Conservation (phyloP, 2,797 vertebrate genomes). For the Oreonectes daqikongensis region DNA sequence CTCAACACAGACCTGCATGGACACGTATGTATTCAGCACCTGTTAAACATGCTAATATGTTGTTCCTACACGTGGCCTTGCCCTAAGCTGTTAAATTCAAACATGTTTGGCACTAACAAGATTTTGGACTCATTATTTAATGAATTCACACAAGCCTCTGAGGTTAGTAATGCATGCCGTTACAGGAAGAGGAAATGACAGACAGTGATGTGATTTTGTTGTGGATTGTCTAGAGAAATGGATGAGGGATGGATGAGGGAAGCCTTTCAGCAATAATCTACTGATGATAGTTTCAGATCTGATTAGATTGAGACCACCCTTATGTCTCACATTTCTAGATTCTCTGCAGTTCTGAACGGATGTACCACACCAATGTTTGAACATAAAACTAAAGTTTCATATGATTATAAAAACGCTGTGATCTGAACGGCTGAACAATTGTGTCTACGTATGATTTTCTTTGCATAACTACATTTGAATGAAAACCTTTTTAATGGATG, state of each 20-base stretch:
- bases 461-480: no score
- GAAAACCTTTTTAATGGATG: no score
- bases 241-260: not conserved
- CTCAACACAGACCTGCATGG: constrained; percentile 96
- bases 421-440: not conserved
- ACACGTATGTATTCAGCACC: constrained; percentile 82
- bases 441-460: not conserved
- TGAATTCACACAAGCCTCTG: not conserved
- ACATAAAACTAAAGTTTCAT: not conserved
- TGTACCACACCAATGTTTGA: not conserved
- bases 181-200: constrained; percentile 42
- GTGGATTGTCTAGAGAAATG: constrained; percentile 22
- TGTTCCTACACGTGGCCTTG: not conserved
- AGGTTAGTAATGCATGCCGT: constrained; percentile 22
- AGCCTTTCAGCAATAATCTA: constrained; percentile 24
- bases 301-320: constrained; percentile 19
- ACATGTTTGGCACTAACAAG: no score
- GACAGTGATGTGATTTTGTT: constrained; percentile 36
- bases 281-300: constrained; percentile 31
- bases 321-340: not conserved
- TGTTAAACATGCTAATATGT: not conserved
- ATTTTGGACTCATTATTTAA: constrained; percentile 1
- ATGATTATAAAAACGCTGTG: not conserved
- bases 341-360: not conserved
- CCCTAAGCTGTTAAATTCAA: not conserved